Conservation (phyloP, 2,113 vertebrate genomes). For the Coturnix japonica region DNA sequence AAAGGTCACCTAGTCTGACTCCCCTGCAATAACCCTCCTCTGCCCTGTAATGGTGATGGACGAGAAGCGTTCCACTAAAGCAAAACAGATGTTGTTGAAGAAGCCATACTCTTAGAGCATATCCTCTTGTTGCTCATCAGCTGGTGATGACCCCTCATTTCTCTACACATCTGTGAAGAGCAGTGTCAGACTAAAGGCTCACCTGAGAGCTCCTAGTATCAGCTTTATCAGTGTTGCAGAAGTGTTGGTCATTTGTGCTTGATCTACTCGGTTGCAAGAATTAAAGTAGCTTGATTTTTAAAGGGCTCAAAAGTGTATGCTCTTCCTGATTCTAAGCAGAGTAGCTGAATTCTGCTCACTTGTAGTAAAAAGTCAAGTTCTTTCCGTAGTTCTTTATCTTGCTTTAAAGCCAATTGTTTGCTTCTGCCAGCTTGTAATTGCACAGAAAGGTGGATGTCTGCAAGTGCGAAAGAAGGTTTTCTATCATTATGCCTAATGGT, state of each 20-base stretch:
- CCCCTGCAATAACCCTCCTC: accelerated
- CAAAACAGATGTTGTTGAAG: background rate
- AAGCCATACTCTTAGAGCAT: background rate
- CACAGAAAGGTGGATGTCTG: conserved; percentile 12
- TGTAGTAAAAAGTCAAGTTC: background rate
- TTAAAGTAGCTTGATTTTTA: background rate
- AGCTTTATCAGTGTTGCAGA: background rate
- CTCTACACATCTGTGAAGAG: background rate
- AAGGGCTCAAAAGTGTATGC: background rate
- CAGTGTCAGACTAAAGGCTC: background rate
- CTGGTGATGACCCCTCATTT: background rate
- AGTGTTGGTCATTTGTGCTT: background rate
- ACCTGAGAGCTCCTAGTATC: background rate
- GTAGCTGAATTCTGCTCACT: background rate
- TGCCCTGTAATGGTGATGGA: background rate
- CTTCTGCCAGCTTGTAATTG: conserved; percentile 58
- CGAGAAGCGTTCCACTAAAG: background rate
- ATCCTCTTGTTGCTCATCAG: background rate
- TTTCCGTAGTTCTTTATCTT: conserved; percentile 6
- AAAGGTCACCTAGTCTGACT: no score
- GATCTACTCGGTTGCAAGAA: background rate
- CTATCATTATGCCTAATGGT: conserved; percentile 63
- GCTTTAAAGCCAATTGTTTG: conserved; percentile 53
- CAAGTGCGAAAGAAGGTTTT: conserved; percentile 48
- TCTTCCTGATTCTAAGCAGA: background rate